phyloP scores from a whole-genome alignment of 2,113 vertebrate genomes.

The Copsychus sechellarum region DNA sequence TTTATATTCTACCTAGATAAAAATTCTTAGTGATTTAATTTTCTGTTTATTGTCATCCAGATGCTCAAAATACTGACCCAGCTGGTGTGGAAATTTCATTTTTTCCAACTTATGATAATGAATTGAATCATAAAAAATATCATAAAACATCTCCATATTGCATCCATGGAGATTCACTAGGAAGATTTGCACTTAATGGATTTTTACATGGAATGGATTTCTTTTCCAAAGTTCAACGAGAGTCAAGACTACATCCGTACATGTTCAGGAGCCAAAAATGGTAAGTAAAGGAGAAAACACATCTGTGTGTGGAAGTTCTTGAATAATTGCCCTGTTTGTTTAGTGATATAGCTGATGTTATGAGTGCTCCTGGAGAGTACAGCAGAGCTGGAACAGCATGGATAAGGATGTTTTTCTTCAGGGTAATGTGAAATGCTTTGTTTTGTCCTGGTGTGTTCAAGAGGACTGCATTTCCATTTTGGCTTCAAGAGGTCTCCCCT shows the following conservation, averaged over 20 bases:
- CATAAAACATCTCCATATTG: not conserved
- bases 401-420: not conserved
- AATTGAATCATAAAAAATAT: not conserved
- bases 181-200: not conserved
- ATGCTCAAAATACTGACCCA: not conserved
- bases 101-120: not conserved
- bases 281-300: not conserved
- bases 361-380: not conserved
- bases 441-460: not conserved
- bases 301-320: not conserved
- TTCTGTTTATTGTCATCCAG: not conserved
- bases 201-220: not conserved
- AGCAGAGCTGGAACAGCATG: not conserved
- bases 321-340: not conserved
- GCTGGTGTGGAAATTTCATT: not conserved
- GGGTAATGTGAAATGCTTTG: not conserved
- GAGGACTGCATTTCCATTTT: not conserved
- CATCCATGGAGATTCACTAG: not conserved
- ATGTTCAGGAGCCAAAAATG: not conserved
- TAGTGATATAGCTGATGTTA: not conserved
- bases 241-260: not conserved
- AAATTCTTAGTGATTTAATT: not conserved
- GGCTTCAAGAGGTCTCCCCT: not conserved
- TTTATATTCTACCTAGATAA: not conserved
- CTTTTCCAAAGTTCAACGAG: not conserved